phyloP scores from a whole-genome alignment of 64 coral and sea anemone species.

The Porites lutea region DNA sequence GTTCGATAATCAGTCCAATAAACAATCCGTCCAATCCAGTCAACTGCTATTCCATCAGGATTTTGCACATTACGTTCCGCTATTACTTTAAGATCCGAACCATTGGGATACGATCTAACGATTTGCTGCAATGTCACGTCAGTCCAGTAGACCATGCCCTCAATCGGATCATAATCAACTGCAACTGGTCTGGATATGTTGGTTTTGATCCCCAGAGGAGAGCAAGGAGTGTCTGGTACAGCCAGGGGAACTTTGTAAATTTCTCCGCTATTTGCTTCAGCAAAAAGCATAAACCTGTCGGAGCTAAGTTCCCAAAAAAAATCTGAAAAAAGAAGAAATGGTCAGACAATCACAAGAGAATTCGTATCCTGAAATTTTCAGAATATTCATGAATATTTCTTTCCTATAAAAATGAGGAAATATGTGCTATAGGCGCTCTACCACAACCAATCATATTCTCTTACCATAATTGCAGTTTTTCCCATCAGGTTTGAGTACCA shows the following conservation, averaged over 20 bases:
- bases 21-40: slow-evolving; percentile 69
- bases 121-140: slow-evolving; percentile 38
- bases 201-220: not conserved
- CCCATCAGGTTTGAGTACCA: slow-evolving; percentile 35
- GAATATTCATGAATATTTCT: not conserved
- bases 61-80: slow-evolving; percentile 21
- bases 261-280: slow-evolving; percentile 38
- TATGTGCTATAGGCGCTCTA: not conserved
- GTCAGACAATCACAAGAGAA: too few relatives aligned
- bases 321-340: not conserved
- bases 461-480: slow-evolving; percentile 63
- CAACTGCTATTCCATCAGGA: slow-evolving; percentile 73
- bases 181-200: slow-evolving; percentile 50
- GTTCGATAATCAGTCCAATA: slow-evolving; percentile 80
- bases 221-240: slow-evolving; percentile 20
- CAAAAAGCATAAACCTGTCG: slow-evolving; percentile 46
- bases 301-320: not conserved
- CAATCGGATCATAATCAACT: slow-evolving; percentile 58
- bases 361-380: too few relatives aligned
- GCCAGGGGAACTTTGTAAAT: slow-evolving; percentile 52
- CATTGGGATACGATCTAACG: slow-evolving; percentile 46
- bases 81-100: slow-evolving; percentile 44
- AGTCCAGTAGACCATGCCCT: slow-evolving; percentile 72
- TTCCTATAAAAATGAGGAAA: not conserved
- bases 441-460: too few relatives aligned